Conservation (phyloP, 2,888 invertebrate genomes). For the Lumbricus terrestris region DNA sequence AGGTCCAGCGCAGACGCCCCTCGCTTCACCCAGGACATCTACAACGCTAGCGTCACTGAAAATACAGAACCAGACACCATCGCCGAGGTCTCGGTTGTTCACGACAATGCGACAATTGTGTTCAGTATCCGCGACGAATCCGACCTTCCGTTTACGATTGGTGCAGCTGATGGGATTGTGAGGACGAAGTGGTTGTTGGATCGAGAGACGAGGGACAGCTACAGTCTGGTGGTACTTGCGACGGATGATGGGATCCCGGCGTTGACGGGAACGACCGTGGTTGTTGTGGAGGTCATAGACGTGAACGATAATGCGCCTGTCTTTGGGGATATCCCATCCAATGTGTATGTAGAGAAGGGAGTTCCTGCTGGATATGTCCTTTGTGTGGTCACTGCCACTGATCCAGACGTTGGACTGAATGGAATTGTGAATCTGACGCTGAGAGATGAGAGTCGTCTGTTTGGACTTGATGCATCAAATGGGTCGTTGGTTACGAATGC, state of each 20-base stretch:
- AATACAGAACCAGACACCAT: background rate
- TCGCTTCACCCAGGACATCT: background rate
- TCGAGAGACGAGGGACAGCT: conserved; percentile 19
- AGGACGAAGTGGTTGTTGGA: conserved; percentile 15
- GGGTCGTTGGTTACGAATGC: conserved; percentile 10
- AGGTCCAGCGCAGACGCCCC: conserved; percentile 17
- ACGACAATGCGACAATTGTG: background rate
- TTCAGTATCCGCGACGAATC: background rate
- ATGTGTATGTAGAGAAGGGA: conserved; percentile 15
- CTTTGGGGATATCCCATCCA: background rate
- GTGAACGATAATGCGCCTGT: conserved; percentile 29
- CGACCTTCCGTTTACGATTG: conserved; percentile 23
- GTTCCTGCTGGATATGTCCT: conserved; percentile 20
- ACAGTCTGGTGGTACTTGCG: conserved; percentile 26
- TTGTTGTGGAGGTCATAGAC: conserved; percentile 21
- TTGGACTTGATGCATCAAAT: conserved; percentile 7
- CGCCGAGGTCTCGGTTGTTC: background rate
- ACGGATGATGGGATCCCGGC: conserved; percentile 20
- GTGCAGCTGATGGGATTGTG: conserved; percentile 16
- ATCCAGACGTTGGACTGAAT: conserved; percentile 25
- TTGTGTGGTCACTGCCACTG: conserved; percentile 12
- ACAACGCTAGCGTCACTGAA: conserved; percentile 23
- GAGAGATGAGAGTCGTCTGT: background rate
- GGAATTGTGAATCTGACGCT: conserved; percentile 13
- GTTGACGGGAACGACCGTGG: conserved; percentile 21